These are phyloP conservation scores for Heliconius melpomene DNA, from an alignment of 1,140 invertebrate genomes.

Conservation along the genomic window DNA sequence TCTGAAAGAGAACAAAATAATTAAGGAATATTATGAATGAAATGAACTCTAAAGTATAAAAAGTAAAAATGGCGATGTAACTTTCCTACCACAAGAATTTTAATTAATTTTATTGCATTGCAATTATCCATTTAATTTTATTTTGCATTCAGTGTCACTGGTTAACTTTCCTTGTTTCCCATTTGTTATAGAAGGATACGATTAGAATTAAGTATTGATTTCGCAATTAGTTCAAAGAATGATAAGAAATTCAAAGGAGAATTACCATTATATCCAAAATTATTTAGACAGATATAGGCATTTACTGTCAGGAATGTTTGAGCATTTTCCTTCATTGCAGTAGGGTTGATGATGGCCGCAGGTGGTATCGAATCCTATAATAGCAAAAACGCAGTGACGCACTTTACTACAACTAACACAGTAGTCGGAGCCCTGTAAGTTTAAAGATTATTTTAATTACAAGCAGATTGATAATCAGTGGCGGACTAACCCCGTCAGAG, in stretches of 20 bases:
- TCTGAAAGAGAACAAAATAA: background rate
- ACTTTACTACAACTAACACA: conserved; percentile 47
- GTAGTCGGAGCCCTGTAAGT: conserved; percentile 49
- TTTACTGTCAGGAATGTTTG: conserved; percentile 16
- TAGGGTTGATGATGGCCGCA: conserved; percentile 31
- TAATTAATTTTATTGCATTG: background rate
- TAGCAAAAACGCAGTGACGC: conserved; percentile 38
- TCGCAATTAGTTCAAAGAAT: no score
- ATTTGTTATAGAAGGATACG: no score
- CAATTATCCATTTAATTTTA: no score
- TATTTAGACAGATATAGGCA: background rate
- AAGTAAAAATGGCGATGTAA: background rate
- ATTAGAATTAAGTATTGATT: no score
- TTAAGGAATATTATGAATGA: background rate
- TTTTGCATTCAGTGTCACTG: no score
- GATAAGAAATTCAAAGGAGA: background rate
- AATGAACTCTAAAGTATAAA: background rate
- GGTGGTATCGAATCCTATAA: no score
- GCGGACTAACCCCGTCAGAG: no score
- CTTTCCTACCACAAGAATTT: background rate
- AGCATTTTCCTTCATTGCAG: conserved; percentile 43
- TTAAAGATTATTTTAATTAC: background rate
- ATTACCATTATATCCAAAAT: background rate
- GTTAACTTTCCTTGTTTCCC: no score
- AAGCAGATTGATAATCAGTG: no score